These are phyloP conservation scores for Rhinopithecus roxellana DNA, from an alignment of 2,113 vertebrate species.

Conservation along the genomic window DNA sequence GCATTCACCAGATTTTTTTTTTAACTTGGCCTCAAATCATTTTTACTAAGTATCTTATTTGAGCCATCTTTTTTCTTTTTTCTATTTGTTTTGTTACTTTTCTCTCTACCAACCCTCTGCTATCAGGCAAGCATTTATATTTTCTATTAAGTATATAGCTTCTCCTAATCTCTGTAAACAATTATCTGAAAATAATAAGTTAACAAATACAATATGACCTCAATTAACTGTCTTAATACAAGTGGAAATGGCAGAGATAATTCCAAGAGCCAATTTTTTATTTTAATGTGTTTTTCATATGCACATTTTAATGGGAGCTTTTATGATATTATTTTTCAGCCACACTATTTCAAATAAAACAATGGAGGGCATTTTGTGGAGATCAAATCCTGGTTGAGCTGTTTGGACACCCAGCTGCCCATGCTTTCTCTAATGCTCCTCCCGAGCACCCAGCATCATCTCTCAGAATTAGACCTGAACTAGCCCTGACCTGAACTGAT, in stretches of 20 bases:
- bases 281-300: slow-evolving; percentile 40
- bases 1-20: slow-evolving; percentile 1
- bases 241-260: slow-evolving; percentile 45
- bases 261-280: slow-evolving; percentile 38
- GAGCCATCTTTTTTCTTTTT: background rate
- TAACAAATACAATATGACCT: slow-evolving; percentile 42
- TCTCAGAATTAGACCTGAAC: background rate
- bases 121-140: slow-evolving; percentile 18
- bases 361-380: background rate
- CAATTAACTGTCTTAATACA: slow-evolving; percentile 33
- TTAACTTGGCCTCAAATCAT: background rate
- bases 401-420: background rate
- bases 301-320: slow-evolving; percentile 10
- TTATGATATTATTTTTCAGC: slow-evolving; percentile 24
- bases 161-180: background rate
- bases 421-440: background rate
- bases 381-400: background rate
- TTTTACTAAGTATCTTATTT: slow-evolving; percentile 29
- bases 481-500: background rate
- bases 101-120: background rate
- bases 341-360: background rate
- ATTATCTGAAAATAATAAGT: slow-evolving; percentile 41
- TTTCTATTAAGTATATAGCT: slow-evolving; percentile 25
- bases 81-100: background rate
- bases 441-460: background rate